phyloP scores from a whole-genome alignment of 2,888 invertebrate species.

The Ellobium chinense region DNA sequence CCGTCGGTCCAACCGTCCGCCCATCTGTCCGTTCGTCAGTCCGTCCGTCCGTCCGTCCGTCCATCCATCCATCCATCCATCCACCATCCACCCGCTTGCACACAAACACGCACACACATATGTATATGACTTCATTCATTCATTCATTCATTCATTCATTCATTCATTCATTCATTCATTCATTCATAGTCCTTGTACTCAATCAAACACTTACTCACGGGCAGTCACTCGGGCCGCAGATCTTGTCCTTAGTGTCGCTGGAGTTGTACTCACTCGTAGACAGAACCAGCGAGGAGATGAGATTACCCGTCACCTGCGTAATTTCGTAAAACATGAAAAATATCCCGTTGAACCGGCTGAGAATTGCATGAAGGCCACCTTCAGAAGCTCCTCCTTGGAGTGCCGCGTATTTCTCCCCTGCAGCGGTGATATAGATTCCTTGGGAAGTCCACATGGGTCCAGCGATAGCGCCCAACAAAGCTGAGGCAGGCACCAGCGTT shows the following conservation, averaged over 20 bases:
- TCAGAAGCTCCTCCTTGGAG: neutral
- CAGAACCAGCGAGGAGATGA: constrained; percentile 71
- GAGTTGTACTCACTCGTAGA: constrained; percentile 54
- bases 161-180: neutral
- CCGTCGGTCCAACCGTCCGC: no score
- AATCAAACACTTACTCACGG: neutral
- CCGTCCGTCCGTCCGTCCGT: no score
- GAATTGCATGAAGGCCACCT: constrained; percentile 53
- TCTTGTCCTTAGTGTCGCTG: neutral
- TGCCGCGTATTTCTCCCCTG: constrained; percentile 62
- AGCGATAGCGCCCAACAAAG: constrained; percentile 68
- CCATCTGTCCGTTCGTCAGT: no score
- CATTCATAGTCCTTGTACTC: no score
- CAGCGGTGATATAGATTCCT: constrained; percentile 69
- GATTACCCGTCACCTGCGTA: constrained; percentile 72
- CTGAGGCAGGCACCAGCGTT: constrained; percentile 70
- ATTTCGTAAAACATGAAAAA: constrained; percentile 70
- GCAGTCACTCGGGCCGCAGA: constrained; percentile 42
- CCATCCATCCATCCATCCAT: no score
- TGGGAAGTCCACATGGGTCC: constrained; percentile 75
- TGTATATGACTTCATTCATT: no score
- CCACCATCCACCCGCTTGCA: no score
- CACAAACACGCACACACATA: no score
- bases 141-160: neutral
- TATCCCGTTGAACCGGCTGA: constrained; percentile 71